Evolutionary conservation across 2,797 vertebrate species (phyloP).

Genomic region (Gadopsis bispinosus): DNA sequence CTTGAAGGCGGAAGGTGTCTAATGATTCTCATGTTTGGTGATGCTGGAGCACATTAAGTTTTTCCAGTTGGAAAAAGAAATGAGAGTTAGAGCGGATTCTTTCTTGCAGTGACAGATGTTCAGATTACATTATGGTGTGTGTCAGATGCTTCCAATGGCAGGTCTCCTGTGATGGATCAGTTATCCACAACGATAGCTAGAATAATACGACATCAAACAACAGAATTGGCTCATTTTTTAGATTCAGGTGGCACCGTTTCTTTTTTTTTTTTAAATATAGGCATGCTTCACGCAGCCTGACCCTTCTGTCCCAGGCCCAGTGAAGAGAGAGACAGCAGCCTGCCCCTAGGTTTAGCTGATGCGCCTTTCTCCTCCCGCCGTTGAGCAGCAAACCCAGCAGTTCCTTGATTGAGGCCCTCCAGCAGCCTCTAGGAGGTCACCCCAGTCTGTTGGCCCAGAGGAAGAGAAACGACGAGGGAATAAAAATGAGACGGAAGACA

Average conservation of each 20-base stretch:
- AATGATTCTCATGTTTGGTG: not conserved
- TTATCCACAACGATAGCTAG: not conserved
- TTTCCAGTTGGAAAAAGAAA: not conserved
- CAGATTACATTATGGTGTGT: not conserved
- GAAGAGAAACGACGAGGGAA: constrained; percentile 34
- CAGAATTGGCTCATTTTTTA: constrained; percentile 1
- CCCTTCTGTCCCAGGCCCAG: constrained; percentile 34
- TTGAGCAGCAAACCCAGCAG: constrained; percentile 47
- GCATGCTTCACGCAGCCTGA: constrained; percentile 23
- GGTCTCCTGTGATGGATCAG: not conserved
- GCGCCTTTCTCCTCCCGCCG: constrained; percentile 19
- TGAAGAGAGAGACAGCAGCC: constrained; percentile 36
- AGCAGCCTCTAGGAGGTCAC: constrained; percentile 49
- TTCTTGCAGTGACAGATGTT: not conserved
- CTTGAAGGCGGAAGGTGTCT: not conserved
- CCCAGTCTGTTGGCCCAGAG: constrained; percentile 26
- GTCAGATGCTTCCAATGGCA: not conserved
- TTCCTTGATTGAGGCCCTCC: constrained; percentile 51
- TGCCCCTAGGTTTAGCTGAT: constrained; percentile 27
- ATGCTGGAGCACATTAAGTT: not conserved
- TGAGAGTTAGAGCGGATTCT: not conserved
- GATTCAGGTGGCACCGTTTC: constrained; percentile 28
- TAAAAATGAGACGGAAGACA: constrained; percentile 18
- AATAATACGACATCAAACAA: constrained; percentile 5
- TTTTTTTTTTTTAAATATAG: constrained; percentile 13